phyloP scores from a whole-genome alignment of 64 coral and sea anemone species.

The Orbicella faveolata region DNA sequence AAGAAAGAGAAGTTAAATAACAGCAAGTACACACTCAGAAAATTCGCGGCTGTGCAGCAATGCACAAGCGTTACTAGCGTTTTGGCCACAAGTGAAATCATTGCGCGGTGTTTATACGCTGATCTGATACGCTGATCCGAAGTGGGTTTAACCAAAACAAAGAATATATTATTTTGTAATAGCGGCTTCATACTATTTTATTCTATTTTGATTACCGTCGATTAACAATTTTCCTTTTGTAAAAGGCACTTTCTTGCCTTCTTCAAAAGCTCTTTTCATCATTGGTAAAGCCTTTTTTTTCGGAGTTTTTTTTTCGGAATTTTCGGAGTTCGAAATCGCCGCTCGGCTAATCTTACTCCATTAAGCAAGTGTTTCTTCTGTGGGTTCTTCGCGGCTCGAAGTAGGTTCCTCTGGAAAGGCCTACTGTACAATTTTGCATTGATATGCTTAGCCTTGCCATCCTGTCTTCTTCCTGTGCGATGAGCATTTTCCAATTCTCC shows the following conservation, averaged over 20 bases:
- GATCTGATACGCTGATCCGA: too few species aligned
- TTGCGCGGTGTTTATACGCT: not conserved
- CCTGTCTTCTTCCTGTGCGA: too few species aligned
- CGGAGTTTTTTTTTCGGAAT: not conserved
- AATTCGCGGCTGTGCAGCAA: not conserved
- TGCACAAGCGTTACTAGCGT: not conserved
- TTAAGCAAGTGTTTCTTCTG: too few species aligned
- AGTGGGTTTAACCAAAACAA: too few species aligned
- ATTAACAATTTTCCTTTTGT: conserved; percentile 2
- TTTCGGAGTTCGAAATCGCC: not conserved
- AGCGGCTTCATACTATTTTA: too few species aligned
- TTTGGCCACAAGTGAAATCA: not conserved
- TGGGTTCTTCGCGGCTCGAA: too few species aligned
- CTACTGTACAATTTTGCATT: too few species aligned
- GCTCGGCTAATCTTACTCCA: too few species aligned
- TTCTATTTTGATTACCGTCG: not conserved
- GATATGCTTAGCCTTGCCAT: too few species aligned
- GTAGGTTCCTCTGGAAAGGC: too few species aligned
- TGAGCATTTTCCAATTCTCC: too few species aligned
- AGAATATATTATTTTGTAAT: not conserved
- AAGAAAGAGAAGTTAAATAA: too few species aligned
- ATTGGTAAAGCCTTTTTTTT: not conserved
- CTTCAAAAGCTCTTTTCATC: not conserved
- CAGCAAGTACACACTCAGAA: not conserved
- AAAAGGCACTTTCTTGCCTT: not conserved